These are phyloP conservation scores for Helicoverpa zea DNA, from an alignment of 1,140 invertebrate genomes.

Conservation along the genomic window DNA sequence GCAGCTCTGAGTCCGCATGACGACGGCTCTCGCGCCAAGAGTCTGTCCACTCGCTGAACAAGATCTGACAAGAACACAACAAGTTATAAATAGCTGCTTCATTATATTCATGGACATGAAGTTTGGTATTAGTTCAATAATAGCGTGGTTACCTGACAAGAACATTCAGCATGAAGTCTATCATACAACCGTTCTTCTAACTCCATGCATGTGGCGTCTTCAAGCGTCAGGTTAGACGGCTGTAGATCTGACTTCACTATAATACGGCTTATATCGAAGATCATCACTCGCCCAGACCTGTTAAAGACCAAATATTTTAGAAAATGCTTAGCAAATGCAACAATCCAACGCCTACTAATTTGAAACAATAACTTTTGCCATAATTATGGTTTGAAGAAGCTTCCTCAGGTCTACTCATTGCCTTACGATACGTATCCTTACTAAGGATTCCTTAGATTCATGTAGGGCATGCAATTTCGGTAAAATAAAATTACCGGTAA, in stretches of 20 bases:
- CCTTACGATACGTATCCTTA: too few species aligned
- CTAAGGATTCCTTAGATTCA: too few species aligned
- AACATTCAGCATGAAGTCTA: constrained; percentile 91
- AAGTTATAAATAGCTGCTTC: background rate
- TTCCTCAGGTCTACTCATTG: too few species aligned
- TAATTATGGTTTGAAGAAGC: too few species aligned
- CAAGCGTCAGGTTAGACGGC: constrained; percentile 89
- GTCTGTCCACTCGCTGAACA: constrained; percentile 89
- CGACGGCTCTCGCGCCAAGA: constrained; percentile 92
- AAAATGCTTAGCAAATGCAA: too few species aligned
- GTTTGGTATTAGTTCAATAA: background rate
- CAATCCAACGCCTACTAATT: too few species aligned
- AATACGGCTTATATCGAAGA: constrained; percentile 92
- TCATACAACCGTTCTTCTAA: constrained; percentile 94
- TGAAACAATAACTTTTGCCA: too few species aligned
- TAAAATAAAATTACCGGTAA: too few species aligned
- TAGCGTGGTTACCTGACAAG: constrained; percentile 88
- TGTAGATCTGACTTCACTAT: constrained; percentile 92
- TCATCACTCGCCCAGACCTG: constrained; percentile 91
- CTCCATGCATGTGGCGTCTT: constrained; percentile 94
- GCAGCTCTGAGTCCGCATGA: constrained; percentile 91
- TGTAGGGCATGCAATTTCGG: too few species aligned
- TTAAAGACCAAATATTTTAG: background rate
- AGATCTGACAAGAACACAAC: constrained; percentile 67
- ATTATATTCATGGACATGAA: background rate